These are phyloP conservation scores for Arctia plantaginis DNA, from an alignment of 2,888 invertebrate species.

Conservation along the genomic window DNA sequence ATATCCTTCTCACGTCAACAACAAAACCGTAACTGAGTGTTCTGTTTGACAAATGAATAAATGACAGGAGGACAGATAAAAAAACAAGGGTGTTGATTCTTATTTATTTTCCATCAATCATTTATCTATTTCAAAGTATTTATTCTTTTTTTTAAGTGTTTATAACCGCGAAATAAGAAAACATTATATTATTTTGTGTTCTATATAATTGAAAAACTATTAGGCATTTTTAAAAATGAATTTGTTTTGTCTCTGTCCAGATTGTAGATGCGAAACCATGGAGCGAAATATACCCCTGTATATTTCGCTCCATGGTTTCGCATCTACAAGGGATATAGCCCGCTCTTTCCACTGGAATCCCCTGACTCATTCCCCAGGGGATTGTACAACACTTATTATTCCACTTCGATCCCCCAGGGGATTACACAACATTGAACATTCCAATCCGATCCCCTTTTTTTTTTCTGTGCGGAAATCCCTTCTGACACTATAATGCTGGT, in stretches of 20 bases:
- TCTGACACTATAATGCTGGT: too few species aligned
- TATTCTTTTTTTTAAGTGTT: not conserved
- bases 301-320: too few species aligned
- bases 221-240: not conserved
- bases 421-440: too few species aligned
- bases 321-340: too few species aligned
- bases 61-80: not conserved
- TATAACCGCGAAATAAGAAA: not conserved
- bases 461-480: too few species aligned
- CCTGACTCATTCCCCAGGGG: too few species aligned
- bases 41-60: not conserved
- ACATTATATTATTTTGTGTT: not conserved
- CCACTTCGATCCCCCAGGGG: too few species aligned
- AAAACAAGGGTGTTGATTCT: not conserved
- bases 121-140: not conserved
- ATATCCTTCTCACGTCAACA: not conserved
- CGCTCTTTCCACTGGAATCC: too few species aligned
- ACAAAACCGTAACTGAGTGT: not conserved
- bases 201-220: too few species aligned
- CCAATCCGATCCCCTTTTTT: too few species aligned
- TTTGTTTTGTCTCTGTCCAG: not conserved
- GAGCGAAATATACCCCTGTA: too few species aligned
- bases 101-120: not conserved
- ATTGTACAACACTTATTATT: too few species aligned
- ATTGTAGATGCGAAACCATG: not conserved